Base-by-base conservation (phyloP, 30 jellyfish, hydroid and myxozoan genomes). In the Turritopsis dohrnii region DNA sequence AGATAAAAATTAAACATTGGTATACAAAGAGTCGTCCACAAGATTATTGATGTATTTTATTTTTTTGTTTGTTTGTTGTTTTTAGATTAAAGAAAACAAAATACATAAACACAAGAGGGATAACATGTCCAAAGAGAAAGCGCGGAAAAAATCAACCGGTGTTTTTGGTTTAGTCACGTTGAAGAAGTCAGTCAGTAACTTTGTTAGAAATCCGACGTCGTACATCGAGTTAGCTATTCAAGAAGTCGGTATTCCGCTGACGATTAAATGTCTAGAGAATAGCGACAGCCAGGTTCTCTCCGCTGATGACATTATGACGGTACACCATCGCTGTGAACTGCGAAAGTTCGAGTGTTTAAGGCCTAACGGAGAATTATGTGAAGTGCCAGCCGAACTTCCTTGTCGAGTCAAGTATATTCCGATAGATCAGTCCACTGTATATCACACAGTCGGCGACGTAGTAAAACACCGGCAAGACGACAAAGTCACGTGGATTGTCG, bases 211-310 rank as follows among this genome's bases (percentile, higher is more conserved):
- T 29, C 83, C 83, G n/a, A 74, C 83, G 0, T 74, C 83, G 53
- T 74, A 24, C 41, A 24, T 74, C 7, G 65, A 74, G 24, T 23
- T 74, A 26, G 83, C 83, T 9, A 29, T 29, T 23, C 65, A 74
- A 29, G 83, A 74, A 23, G 83, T 74, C 23, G 83, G 83, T 7
- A 74, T 29, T 29, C 83, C 83, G 28, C 71, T 74, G 53, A 74
- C 83, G 0, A 41, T 74, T 9, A 74, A 74, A 29, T 23, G 28
- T 9, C 65, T 74, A 7, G 83, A 74, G 20, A 41, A 29, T 23
- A 29, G 41, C 71, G 27, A 9, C 16, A n/a, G 16, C 26, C 71
- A 29, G 23, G 83, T n/a, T 7, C 24, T 74, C 53, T 23, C 53
- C 18, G 19, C 26, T 21, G 65, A 29, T n/a, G 83, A 74, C 21